Base-by-base conservation (phyloP, 2,113 vertebrate genomes). In the Carassius auratus region DNA sequence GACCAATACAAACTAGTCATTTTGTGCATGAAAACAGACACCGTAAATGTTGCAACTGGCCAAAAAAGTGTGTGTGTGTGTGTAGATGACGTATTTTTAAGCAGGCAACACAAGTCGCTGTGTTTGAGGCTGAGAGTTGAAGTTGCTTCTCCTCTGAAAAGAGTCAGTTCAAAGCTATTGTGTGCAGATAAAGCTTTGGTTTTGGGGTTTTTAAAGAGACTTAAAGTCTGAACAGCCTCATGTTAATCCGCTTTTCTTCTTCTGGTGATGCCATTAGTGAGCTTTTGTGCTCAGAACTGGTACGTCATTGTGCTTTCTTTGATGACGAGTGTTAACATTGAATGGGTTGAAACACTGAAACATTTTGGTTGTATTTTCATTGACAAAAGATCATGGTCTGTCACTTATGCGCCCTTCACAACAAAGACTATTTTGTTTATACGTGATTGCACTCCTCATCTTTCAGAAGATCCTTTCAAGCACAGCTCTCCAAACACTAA, bases 381-480 rank as follows among this genome's bases (percentile, higher is more conserved):
- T 86, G 23, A 89, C 86, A 87, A 84, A 86, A 87, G 90, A 38
- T 86, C 86, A 86, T 90, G 92, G 87, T 92, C 71, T 73, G 36
- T 73, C 55, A 4, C 62, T 85, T 88, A 77, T 64, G 52, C 48
- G 3, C 13, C 3, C 50, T 45, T 45, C 42, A 45, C 42, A 74
- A 69, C 88, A 38, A 42, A 45, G 84, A 85, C 85, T 87, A 91
- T 84, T 85, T 94, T 94, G 93, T 91, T 92, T 94, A 64, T 19
- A 76, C 89, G 87, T 90, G 92, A 85, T 81, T 89, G 68, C 75
- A 76, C 86, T 85, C 48, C 57, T 19, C 45, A 80, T 83, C 73
- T 85, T 85, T 74, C 78, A 52, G 21, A 57, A 62, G 7, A 68
- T 77, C 88, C 89, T 77, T 92, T 93, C 90, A 93, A 76, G 36